Evolutionary conservation across 1,140 invertebrate genomes (phyloP), one percentile per base, ranked within the genome.

Genomic region (Calephelis nemesis): DNA sequence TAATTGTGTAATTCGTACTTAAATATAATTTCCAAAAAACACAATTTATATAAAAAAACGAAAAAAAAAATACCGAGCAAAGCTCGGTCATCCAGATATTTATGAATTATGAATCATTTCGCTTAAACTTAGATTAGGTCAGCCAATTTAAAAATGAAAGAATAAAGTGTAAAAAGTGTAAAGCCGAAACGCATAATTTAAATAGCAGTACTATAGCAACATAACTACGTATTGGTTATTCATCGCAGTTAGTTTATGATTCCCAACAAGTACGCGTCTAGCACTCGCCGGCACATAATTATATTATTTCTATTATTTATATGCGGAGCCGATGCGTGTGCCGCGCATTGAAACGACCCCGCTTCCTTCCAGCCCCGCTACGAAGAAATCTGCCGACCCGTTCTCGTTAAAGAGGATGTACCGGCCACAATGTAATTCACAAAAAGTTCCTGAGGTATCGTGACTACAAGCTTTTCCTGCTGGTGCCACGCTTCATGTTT

Each of bases 221-320:
- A 30, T 77, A 77, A 78, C 81, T 79, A 81, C 79, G 77, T 77
- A 82, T 84, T 82, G 81, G 76, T 71, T 74, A 72, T 65, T 68
- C 74, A 74, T 63, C 68, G 67, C 76, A 71, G 64, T 70, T 67
- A 75, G 81, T 76, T 88, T 87, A 88, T 72, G 70, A 87, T 88
- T 89, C 85, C 71, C 75, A 68, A 73, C 80, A 72, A 78, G 81
- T 82, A 67, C 72, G 72, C 75, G 75, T 69, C 79, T 81, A 84
- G 81, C 81, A 82, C 76, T 81, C 77, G 79, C 74, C 76, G 81
- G 78, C 74, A 85, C 78, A 87, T 86, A 85, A 89, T 89, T 91
- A 88, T 82, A 88, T 89, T 87, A 89, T 91, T 87, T 87, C 82
- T 91, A 91, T 91, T 91, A 91, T 91, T 88, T 85, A 91, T 91